Conservation (phyloP, 2,797 vertebrate genomes). For the Thalassophryne amazonica region DNA sequence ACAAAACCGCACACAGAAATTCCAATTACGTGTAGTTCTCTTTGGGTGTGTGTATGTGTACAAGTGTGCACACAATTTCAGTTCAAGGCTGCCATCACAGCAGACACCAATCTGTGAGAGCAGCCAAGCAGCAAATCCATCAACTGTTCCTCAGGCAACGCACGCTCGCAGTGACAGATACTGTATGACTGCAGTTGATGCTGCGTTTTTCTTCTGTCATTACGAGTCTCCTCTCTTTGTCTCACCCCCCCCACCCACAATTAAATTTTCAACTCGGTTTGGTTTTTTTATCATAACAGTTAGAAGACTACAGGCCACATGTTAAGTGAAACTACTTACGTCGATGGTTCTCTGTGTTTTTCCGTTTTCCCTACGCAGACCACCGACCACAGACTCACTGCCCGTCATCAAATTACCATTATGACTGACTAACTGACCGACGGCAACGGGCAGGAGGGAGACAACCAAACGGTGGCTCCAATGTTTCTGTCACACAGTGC, state of each 20-base stretch:
- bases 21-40: slow-evolving; percentile 56
- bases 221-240: slow-evolving; percentile 47
- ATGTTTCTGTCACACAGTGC: not conserved
- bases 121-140: slow-evolving; percentile 77
- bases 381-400: not conserved
- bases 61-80: slow-evolving; percentile 57
- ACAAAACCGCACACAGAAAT: slow-evolving; percentile 34
- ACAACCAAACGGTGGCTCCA: too few relatives aligned
- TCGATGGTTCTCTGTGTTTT: not conserved
- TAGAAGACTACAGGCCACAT: slow-evolving; percentile 26
- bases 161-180: slow-evolving; percentile 24
- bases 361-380: not conserved
- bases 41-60: slow-evolving; percentile 54
- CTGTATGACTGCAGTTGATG: slow-evolving; percentile 42
- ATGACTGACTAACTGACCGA: too few relatives aligned
- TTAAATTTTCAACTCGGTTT: slow-evolving; percentile 49
- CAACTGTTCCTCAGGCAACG: slow-evolving; percentile 67
- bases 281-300: slow-evolving; percentile 31
- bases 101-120: slow-evolving; percentile 76
- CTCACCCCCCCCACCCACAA: slow-evolving; percentile 40
- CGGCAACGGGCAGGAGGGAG: too few relatives aligned
- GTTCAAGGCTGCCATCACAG: slow-evolving; percentile 73
- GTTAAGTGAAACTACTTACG: slow-evolving; percentile 8
- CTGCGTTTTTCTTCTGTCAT: slow-evolving; percentile 45
- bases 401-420: not conserved